Base-by-base conservation (phyloP, 2,113 vertebrate genomes). In the Colaptes auratus region DNA sequence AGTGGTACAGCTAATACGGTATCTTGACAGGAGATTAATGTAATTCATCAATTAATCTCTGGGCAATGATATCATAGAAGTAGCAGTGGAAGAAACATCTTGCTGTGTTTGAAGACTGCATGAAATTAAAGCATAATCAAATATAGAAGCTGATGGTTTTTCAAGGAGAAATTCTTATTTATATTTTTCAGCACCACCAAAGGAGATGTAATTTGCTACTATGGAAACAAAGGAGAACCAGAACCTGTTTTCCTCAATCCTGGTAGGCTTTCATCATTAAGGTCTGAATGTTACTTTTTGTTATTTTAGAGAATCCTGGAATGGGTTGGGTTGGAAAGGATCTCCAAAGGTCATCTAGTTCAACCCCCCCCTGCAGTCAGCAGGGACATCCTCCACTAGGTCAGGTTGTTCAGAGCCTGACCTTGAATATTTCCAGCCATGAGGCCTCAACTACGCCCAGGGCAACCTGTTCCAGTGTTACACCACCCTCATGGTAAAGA, bases 191-290 rank as follows among this genome's bases (percentile, higher is more conserved):
- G 98, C 95, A 99, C 98, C 94, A 95, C 97, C 95, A 99, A 98
- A 97, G 99, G 98, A 97, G 99, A 99, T 93, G 97, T 97, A 53
- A 88, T 99, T 98, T 99, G 98, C 98, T 99, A 99, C 98, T 99
- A 99, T 97, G 99, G 99, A 98, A 99, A 99, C 98, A 99, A 97
- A 97, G 98, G 99, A 95, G 97, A 98, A 56, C 91, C 97, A 24
- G 98, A 99, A 89, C 99, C 99, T 79, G 91, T 98, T 80, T 96
- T 86, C 97, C 97, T 99, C 87, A 98, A 97, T 78, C 97, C 99
- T 97, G 99, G 99, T 99, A 97, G 97, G 98, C 97, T 95, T 95
- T 86, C 92, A 85, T 90, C 39, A 67, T 60, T 75, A 85, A 81
- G 15, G 8, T 86, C 50, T 67, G 67, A 94, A 12, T 84, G 33